Conservation (phyloP, 2,797 vertebrate genomes). For the Pagetopsis macropterus region DNA sequence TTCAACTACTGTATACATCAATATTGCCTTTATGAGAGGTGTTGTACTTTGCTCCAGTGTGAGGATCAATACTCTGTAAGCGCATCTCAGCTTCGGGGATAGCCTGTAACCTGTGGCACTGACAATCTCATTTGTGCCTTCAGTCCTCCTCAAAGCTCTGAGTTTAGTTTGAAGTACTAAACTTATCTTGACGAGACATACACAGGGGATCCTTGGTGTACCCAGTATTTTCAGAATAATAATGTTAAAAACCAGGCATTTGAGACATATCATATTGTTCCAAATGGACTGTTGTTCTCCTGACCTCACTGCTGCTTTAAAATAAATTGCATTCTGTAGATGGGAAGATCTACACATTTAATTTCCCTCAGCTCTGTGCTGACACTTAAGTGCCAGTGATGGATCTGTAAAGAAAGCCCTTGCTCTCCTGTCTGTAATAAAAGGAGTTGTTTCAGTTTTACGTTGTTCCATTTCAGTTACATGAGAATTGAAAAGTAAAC, state of each 20-base stretch:
- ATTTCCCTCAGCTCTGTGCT: conserved; percentile 31
- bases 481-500: conserved; percentile 26
- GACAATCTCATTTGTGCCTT: conserved; percentile 67
- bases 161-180: conserved; percentile 54
- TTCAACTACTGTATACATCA: conserved; percentile 59
- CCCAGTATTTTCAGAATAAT: conserved; percentile 22
- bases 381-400: conserved; percentile 30
- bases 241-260: conserved; percentile 15
- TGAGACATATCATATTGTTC: not conserved
- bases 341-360: conserved; percentile 11
- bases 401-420: conserved; percentile 33
- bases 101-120: conserved; percentile 61
- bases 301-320: conserved; percentile 10
- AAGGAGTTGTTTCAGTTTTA: conserved; percentile 33
- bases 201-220: conserved; percentile 18
- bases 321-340: conserved; percentile 27
- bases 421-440: conserved; percentile 31
- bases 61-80: conserved; percentile 83
- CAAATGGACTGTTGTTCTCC: not conserved
- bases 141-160: conserved; percentile 43
- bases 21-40: conserved; percentile 63
- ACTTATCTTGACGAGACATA: conserved; percentile 38
- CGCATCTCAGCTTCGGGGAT: conserved; percentile 62
- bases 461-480: conserved; percentile 34
- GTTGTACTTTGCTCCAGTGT: conserved; percentile 73